Conservation (phyloP, 2,888 invertebrate species). For the Spatulosminthurus flaviceps region DNA sequence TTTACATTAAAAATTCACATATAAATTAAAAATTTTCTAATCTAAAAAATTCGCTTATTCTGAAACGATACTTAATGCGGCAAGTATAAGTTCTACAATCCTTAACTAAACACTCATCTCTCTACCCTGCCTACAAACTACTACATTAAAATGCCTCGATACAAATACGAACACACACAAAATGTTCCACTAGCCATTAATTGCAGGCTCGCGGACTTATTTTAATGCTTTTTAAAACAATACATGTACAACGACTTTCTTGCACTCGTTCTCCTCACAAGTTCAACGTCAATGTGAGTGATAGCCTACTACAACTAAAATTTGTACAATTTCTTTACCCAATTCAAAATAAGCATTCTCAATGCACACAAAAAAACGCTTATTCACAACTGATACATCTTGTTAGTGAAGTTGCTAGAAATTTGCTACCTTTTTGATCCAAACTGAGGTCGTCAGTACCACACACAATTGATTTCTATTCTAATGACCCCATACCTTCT, state of each 20-base stretch:
- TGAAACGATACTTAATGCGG: no score
- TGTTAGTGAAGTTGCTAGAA: not conserved
- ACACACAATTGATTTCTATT: not conserved
- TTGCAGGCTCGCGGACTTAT: not conserved
- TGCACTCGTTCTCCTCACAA: not conserved
- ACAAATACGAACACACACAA: no score
- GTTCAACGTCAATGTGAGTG: not conserved
- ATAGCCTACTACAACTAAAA: not conserved
- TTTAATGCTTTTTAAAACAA: not conserved
- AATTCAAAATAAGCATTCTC: no score
- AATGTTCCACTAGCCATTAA: no score
- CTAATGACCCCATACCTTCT: not conserved
- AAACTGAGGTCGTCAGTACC: no score
- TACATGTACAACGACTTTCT: constrained; percentile 5
- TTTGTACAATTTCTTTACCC: not conserved
- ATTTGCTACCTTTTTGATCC: not conserved
- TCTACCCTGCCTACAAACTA: no score
- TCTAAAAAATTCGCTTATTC: not conserved
- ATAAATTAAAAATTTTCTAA: not conserved
- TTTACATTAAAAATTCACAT: not conserved
- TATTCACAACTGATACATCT: no score
- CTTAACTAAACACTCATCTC: no score
- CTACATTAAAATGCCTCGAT: no score
- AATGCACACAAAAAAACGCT: no score
- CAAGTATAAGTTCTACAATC: no score